Conservation (phyloP, 2,113 vertebrate genomes). For the Beaufortia kweichowensis region DNA sequence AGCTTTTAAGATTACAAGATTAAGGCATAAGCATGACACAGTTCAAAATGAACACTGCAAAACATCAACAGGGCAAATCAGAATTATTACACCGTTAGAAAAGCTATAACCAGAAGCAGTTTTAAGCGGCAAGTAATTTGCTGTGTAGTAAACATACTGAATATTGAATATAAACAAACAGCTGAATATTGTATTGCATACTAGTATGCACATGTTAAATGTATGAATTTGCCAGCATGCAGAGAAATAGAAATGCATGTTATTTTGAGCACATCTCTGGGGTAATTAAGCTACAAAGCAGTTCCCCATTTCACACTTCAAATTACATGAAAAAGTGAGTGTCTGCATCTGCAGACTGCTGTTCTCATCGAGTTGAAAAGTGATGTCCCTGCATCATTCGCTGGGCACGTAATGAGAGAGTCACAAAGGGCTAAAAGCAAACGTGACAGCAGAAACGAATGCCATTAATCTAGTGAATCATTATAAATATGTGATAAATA, state of each 20-base stretch:
- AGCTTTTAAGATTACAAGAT: background rate
- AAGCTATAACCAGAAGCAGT: background rate
- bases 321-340: constrained; percentile 13
- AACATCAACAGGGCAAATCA: background rate
- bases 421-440: constrained; percentile 34
- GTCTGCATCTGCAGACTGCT: background rate
- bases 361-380: constrained; percentile 5
- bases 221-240: background rate
- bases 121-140: too few relatives aligned
- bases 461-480: constrained; percentile 37
- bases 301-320: background rate
- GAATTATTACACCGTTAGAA: too few relatives aligned
- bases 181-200: too few relatives aligned
- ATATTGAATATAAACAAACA: too few relatives aligned
- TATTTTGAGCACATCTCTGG: background rate
- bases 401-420: constrained; percentile 33
- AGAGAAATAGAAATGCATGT: background rate
- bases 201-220: too few relatives aligned
- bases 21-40: background rate
- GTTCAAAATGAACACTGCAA: background rate
- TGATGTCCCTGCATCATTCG: constrained; percentile 13
- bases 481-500: constrained; percentile 39
- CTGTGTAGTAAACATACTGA: too few relatives aligned
- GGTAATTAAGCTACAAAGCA: constrained; percentile 6
- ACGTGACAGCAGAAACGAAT: constrained; percentile 32